Evolutionary conservation across 1,140 invertebrate species (phyloP).

Genomic region (Trichomalopsis sarcophagae): DNA sequence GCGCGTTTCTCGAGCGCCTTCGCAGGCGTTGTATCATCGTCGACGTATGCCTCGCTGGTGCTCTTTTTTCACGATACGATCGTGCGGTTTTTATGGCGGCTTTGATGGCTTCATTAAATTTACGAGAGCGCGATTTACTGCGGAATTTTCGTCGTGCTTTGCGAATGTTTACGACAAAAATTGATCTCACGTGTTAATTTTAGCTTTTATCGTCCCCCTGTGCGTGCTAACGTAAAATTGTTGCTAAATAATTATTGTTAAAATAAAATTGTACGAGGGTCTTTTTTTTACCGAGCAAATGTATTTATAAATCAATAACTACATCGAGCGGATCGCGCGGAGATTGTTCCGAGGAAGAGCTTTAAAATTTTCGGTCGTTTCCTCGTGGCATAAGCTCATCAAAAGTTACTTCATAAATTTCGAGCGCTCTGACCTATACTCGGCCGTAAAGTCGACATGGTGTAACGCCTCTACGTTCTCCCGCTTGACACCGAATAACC

Average conservation of each 20-base stretch:
- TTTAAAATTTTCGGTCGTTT: not conserved
- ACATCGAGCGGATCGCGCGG: too few relatives aligned
- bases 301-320: too few relatives aligned
- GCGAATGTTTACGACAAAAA: not conserved
- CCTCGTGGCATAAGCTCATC: not conserved
- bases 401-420: constrained; percentile 21
- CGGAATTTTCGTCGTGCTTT: not conserved
- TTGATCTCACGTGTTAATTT: not conserved
- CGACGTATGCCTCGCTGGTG: not conserved
- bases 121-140: not conserved
- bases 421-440: not conserved
- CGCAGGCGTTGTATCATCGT: not conserved
- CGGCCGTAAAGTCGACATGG: not conserved
- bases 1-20: not conserved
- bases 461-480: not conserved
- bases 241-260: too few relatives aligned
- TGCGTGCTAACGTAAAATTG: too few relatives aligned
- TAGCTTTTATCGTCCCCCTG: too few relatives aligned
- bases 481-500: not conserved
- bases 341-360: too few relatives aligned
- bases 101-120: not conserved
- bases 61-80: not conserved
- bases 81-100: not conserved
- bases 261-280: too few relatives aligned
- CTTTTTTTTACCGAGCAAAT: too few relatives aligned